Evolutionary conservation across 1,140 invertebrate species (phyloP).

Genomic region (Cydia fagiglandana): DNA sequence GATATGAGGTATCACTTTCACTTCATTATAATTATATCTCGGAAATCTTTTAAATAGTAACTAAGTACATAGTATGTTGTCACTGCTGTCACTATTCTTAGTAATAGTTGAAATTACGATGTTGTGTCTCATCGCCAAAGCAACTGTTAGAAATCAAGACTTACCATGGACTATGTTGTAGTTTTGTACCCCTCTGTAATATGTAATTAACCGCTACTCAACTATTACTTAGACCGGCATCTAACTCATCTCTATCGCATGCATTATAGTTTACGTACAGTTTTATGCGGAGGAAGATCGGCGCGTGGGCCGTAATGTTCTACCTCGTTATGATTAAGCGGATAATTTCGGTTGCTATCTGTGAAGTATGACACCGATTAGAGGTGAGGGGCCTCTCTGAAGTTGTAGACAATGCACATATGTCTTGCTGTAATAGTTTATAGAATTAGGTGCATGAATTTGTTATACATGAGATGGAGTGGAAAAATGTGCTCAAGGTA

Average conservation of each 20-base stretch:
- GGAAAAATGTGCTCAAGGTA: not conserved
- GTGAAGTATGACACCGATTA: constrained; percentile 41
- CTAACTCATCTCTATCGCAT: constrained; percentile 33
- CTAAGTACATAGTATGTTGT: no score
- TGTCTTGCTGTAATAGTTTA: not conserved
- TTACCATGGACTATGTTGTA: no score
- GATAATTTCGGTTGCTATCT: constrained; percentile 48
- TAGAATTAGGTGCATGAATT: not conserved
- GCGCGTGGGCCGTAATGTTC: constrained; percentile 45
- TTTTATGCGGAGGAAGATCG: constrained; percentile 35
- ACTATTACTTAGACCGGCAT: constrained; percentile 17
- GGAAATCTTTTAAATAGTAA: no score
- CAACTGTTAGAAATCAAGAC: no score
- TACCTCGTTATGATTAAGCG: constrained; percentile 48
- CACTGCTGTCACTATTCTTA: no score
- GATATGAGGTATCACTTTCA: no score
- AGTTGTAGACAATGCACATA: constrained; percentile 12
- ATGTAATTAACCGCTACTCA: not conserved
- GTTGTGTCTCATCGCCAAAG: no score
- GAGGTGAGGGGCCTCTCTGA: not conserved
- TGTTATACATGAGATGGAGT: not conserved
- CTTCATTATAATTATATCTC: no score
- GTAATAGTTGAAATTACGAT: no score
- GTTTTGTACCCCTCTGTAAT: no score
- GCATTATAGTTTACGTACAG: constrained; percentile 37